phyloP scores from a whole-genome alignment of 2,888 invertebrate genomes.

The Lomographa bimaculata region DNA sequence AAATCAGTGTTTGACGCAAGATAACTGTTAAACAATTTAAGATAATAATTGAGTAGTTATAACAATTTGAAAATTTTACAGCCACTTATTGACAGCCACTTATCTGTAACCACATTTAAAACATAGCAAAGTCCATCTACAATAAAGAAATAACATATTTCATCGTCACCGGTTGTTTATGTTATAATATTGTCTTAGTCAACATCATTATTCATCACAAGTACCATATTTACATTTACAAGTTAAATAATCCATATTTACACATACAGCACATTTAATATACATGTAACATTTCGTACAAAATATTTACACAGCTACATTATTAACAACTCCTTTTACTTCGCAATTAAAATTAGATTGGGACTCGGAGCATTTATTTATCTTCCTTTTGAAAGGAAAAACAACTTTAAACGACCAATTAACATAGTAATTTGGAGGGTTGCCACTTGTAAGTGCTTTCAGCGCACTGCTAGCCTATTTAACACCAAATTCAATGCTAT shows the following conservation, averaged over 20 bases:
- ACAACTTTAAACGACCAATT: neutral
- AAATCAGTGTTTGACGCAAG: too few relatives aligned
- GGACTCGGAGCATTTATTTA: constrained; percentile 19
- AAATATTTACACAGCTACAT: constrained; percentile 47
- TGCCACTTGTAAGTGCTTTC: too few relatives aligned
- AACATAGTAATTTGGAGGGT: too few relatives aligned
- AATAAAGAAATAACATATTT: too few relatives aligned
- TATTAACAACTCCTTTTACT: constrained; percentile 19
- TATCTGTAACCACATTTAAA: too few relatives aligned
- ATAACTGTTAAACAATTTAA: too few relatives aligned
- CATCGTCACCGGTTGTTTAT: constrained; percentile 1
- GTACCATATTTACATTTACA: constrained; percentile 51
- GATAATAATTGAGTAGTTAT: too few relatives aligned
- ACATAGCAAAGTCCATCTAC: too few relatives aligned
- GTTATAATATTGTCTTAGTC: constrained; percentile 59
- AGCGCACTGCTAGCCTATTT: too few relatives aligned
- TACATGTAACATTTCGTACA: constrained; percentile 47
- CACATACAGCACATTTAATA: constrained; percentile 54
- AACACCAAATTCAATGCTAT: too few relatives aligned
- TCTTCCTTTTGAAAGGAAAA: constrained; percentile 3
- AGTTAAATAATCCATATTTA: constrained; percentile 55
- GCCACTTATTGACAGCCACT: too few relatives aligned
- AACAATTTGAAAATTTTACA: too few relatives aligned
- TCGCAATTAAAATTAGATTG: constrained; percentile 32
- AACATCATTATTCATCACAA: constrained; percentile 50